Evolutionary conservation across 1,140 invertebrate species (phyloP).

Genomic region (Atta texana): DNA sequence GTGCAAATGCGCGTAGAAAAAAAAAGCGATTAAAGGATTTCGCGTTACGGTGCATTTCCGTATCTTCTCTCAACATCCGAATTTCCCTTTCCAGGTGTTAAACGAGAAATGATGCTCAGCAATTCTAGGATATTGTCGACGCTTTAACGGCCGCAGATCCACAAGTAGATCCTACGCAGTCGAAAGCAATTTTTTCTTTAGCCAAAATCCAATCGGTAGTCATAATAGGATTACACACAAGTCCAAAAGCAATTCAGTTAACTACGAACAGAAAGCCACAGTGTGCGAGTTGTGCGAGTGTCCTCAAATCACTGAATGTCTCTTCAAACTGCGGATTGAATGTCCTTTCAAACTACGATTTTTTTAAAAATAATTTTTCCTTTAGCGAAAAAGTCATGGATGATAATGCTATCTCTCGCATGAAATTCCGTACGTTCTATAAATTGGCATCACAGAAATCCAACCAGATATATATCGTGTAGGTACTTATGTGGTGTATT

Average conservation of each 20-base stretch:
- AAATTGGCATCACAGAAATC: conserved; percentile 47
- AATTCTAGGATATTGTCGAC: background rate
- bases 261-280: background rate
- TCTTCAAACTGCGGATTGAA: too few species aligned
- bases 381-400: conserved; percentile 8
- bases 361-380: background rate
- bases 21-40: conserved; percentile 49
- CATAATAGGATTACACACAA: background rate
- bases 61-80: background rate
- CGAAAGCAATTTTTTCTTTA: background rate
- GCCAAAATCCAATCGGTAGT: background rate
- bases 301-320: background rate
- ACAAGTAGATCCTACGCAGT: too few species aligned
- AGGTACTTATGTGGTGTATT: background rate
- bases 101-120: conserved; percentile 3
- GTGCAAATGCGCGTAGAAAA: conserved; percentile 16
- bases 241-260: background rate
- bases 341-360: background rate
- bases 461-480: conserved; percentile 15
- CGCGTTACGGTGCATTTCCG: conserved; percentile 11
- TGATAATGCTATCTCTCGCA: conserved; percentile 13
- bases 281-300: background rate
- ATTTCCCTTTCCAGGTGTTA: background rate
- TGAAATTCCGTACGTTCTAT: conserved; percentile 4
- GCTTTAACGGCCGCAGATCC: background rate